phyloP scores from a whole-genome alignment of 2,113 vertebrate genomes.

The Proteles cristata region DNA sequence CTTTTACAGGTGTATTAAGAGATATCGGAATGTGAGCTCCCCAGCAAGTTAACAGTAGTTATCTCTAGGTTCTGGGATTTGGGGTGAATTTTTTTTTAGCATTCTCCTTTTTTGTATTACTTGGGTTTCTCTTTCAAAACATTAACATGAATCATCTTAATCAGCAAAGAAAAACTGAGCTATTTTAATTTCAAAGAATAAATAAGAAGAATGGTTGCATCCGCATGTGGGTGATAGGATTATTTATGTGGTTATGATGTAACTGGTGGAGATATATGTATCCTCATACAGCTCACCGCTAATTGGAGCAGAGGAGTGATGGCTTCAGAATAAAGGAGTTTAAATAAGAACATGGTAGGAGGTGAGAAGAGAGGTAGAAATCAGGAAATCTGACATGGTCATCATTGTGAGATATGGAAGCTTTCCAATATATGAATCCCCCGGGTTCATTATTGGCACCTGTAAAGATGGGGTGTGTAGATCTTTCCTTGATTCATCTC shows the following conservation, averaged over 20 bases:
- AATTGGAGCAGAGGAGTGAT: neutral
- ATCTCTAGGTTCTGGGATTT: neutral
- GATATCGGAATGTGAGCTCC: neutral
- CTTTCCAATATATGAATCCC: neutral
- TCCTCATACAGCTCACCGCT: neutral
- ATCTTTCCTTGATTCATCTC: conserved; percentile 55
- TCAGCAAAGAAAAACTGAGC: conserved; percentile 46
- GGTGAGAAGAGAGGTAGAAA: neutral
- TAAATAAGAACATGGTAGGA: neutral
- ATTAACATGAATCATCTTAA: conserved; percentile 52
- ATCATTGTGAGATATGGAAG: neutral
- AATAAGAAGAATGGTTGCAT: conserved; percentile 48
- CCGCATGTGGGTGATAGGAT: conserved; percentile 37
- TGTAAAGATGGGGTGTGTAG: conserved; percentile 41
- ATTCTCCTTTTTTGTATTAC: conserved; percentile 5
- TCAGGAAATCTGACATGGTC: neutral
- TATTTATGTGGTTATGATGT: conserved; percentile 55
- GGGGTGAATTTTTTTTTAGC: neutral
- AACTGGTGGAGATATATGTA: neutral
- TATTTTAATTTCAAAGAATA: conserved; percentile 62
- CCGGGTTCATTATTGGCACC: conserved; percentile 52
- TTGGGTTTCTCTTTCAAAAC: conserved; percentile 15
- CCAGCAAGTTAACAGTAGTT: neutral
- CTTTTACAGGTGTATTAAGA: neutral
- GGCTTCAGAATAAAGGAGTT: neutral